Base-by-base conservation (phyloP, 2,113 vertebrate genomes). In the Ceuthmochares aereus region DNA sequence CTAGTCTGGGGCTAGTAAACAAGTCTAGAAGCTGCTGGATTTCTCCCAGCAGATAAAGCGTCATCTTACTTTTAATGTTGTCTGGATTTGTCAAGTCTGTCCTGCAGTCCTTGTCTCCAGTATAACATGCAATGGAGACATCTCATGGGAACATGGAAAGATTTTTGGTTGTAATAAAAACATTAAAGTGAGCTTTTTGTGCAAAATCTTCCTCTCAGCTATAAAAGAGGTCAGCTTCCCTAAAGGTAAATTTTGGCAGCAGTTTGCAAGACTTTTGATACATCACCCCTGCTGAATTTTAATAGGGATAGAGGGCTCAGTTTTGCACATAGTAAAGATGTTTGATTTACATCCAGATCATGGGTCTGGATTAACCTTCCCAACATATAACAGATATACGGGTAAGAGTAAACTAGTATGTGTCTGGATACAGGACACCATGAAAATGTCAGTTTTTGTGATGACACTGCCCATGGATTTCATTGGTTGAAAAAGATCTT, bases 1-100 rank as follows among this genome's bases (percentile, higher is more conserved):
- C 80, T 91, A 86, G 73, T 94, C 62, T 77, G 95, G 90, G 86
- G n/a, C 90, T 93, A 92, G 93, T 56, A 96, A 95, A 87, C 64
- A 95, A 90, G 92, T 81, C 90, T 89, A 80, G 89, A 96, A 76
- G 54, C 68, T 87, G 30, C 70, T 93, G 90, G 72, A 84, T 94
- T 94, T 97, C 82, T 89, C 56, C 69, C 91, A 96, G 81, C 25
- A 93, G 88, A 93, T 51, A 84, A 87, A 82, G 93, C 3, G 1
- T 67, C 95, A 74, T 79, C 95, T 95, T 63, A 60, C 74, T 92
- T 86, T 83, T 90, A 97, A 52, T 3, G 1, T 68, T 73, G 92
- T 91, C 97, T 94, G 91, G 73, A 93, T 74, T 84, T 89, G 54
- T 87, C 47, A 40, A 70, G 94, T 64, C 43, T 56, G 37, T 60